Conservation (phyloP, 2,797 vertebrate species). For the Cynopterus sphinx region DNA sequence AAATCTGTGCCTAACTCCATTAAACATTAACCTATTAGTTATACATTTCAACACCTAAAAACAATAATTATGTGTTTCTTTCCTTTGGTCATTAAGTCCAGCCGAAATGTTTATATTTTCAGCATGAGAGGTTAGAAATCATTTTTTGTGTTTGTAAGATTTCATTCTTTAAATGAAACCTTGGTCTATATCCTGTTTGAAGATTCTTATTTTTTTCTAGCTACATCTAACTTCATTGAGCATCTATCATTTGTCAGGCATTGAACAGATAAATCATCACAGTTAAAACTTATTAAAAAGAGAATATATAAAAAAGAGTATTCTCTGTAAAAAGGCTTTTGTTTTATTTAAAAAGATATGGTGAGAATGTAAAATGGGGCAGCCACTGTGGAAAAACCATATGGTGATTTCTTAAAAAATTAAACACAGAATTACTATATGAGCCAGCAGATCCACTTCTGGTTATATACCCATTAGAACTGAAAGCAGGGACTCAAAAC, state of each 20-base stretch:
- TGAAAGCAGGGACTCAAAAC: not conserved
- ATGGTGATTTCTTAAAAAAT: not conserved
- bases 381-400: not conserved
- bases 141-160: not conserved
- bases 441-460: not conserved
- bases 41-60: conserved; percentile 59
- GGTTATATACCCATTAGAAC: not conserved
- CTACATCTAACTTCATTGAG: not conserved
- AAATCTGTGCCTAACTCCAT: not conserved
- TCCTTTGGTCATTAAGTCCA: conserved; percentile 29
- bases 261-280: not conserved
- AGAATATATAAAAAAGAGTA: not conserved
- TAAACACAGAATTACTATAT: not conserved
- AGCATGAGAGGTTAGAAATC: not conserved
- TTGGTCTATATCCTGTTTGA: not conserved
- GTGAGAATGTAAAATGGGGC: not conserved
- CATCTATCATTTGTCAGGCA: not conserved
- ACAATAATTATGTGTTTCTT: not conserved
- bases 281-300: not conserved
- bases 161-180: not conserved
- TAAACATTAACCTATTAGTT: conserved; percentile 59
- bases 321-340: not conserved
- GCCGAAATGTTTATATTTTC: not conserved
- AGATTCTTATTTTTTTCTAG: not conserved
- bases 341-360: not conserved